Base-by-base conservation (phyloP, 2,797 vertebrate genomes). In the Liparis tanakae region DNA sequence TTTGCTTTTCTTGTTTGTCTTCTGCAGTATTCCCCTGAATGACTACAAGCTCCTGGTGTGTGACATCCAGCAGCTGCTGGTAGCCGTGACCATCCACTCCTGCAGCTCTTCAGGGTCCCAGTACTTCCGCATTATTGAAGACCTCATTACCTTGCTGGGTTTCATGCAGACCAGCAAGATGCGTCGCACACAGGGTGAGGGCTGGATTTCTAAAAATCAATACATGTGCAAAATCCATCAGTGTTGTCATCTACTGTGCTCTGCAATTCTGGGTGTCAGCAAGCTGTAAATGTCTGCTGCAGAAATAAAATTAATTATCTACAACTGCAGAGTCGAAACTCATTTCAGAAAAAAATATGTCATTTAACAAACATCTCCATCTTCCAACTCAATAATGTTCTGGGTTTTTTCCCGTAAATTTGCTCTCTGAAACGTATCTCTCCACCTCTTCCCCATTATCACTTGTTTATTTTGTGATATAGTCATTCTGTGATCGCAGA, bases 121-220 rank as follows among this genome's bases (percentile, higher is more conserved):
- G n/a, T 99, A 99, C 91, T 99, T 99, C 90, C 96, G 97, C 90
- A 98, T 99, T 91, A 97, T 99, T 75, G 98, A 99, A 91, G 98
- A 99, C 89, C 96, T 99, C 80, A 96, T 98, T 89, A 96, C 97
- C 34, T 92, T 99, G 79, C 94, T 99, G 81, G 97, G 97, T 80
- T 96, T 96, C 92, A 96, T 99, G 93, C 96, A 98, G 89, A 97
- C 95, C 55, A 98, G 96, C 94, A 97, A 96, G 95, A 96, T 96
- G 87, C 88, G 92, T 70, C 96, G 93, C 87, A 98, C 97, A 17
- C 96, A 95, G 91, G 96, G 98, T 99, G 95, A 95, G 95, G 41
- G 30, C 54, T 25, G 50, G 43, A 56, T 66, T 68, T 66, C 61
- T 70, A 22, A 70, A 70, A 72, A 54, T 74, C 37, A 41, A 20